phyloP scores from a whole-genome alignment of 2,888 invertebrate species.

The Seira ritae region DNA sequence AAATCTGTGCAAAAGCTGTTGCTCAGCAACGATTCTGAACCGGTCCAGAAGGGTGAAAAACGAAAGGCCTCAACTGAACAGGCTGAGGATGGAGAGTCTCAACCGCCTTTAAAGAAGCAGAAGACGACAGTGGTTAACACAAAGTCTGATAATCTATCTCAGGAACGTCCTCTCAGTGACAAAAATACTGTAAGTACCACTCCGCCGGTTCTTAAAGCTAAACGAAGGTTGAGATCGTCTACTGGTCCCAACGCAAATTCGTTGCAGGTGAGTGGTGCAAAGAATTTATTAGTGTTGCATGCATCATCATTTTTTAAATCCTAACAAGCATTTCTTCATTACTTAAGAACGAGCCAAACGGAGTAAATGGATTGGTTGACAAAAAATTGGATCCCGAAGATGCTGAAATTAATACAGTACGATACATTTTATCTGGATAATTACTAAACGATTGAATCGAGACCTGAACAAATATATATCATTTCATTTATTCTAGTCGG shows the following conservation, averaged over 20 bases:
- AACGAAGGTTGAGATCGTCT: neutral
- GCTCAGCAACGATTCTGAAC: neutral
- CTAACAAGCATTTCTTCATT: no score
- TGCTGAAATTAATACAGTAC: no score
- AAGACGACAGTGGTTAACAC: neutral
- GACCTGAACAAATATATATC: no score
- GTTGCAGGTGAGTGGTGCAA: no score
- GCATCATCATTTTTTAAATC: no score
- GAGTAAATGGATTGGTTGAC: no score
- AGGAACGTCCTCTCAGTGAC: neutral
- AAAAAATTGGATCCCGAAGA: no score
- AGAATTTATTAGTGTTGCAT: no score
- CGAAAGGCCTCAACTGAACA: neutral
- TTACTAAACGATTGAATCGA: no score
- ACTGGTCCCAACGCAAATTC: neutral
- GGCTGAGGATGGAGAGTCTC: neutral
- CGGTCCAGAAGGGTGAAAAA: neutral
- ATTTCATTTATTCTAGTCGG: no score
- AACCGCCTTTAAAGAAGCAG: neutral
- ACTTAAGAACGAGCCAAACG: no score
- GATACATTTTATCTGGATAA: no score
- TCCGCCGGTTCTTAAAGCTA: neutral
- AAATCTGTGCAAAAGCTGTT: neutral
- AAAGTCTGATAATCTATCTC: neutral
- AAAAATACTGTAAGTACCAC: neutral